Evolutionary conservation across 2,888 invertebrate genomes (phyloP).

Genomic region (Ochropleura leucogaster): DNA sequence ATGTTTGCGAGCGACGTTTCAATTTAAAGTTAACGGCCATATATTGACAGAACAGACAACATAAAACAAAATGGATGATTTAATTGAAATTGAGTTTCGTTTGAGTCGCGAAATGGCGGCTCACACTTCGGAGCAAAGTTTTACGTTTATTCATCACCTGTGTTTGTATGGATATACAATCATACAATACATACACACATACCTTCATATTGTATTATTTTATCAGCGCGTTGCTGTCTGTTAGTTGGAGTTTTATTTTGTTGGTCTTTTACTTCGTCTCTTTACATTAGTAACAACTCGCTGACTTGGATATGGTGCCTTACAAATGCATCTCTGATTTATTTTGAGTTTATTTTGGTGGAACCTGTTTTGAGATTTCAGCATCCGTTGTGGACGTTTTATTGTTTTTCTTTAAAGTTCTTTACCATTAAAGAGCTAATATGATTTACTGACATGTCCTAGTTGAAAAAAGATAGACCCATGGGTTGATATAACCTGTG

Average conservation of each 20-base stretch:
- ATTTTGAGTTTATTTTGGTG: background rate
- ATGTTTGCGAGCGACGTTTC: constrained; percentile 64
- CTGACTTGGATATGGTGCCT: background rate
- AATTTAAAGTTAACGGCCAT: constrained; percentile 65
- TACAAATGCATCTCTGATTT: no score
- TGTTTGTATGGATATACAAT: constrained; percentile 24
- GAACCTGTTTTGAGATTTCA: background rate
- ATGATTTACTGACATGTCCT: background rate
- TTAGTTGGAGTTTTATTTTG: background rate
- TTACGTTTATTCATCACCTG: constrained; percentile 36
- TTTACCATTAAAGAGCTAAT: background rate
- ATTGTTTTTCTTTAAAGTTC: background rate
- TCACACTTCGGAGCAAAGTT: constrained; percentile 6
- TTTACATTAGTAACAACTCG: background rate
- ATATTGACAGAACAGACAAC: constrained; percentile 57
- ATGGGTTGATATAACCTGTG: background rate
- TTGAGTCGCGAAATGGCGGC: constrained; percentile 46
- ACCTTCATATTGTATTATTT: background rate
- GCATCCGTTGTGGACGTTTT: background rate
- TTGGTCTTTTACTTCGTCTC: background rate
- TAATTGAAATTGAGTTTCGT: constrained; percentile 59
- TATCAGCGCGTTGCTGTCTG: background rate
- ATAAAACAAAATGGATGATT: constrained; percentile 57
- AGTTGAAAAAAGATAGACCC: background rate
- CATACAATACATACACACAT: background rate